Evolutionary conservation across 2,113 vertebrate species (phyloP).

Genomic region (Ariopsis seemanni): DNA sequence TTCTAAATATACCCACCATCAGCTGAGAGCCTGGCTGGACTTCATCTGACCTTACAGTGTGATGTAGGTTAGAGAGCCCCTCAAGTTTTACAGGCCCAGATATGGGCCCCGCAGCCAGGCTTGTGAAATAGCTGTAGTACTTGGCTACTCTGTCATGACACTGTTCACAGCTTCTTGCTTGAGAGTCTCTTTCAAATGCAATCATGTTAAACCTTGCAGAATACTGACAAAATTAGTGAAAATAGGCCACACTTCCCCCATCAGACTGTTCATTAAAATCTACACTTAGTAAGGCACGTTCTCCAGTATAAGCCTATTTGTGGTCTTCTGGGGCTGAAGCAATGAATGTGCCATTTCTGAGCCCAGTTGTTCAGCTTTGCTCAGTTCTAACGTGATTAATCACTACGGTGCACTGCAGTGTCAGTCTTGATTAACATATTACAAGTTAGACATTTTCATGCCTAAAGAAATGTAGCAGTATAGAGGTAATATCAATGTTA

Average conservation of each 20-base stretch:
- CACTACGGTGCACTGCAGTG: background rate
- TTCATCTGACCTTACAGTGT: constrained; percentile 55
- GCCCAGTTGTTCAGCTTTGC: background rate
- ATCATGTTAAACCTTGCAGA: background rate
- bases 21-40: constrained; percentile 61
- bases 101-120: background rate
- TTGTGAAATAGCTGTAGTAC: constrained; percentile 26
- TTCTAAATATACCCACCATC: constrained; percentile 52
- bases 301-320: background rate
- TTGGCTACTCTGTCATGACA: constrained; percentile 23
- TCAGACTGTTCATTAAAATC: constrained; percentile 7
- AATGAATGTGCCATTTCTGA: constrained; percentile 15
- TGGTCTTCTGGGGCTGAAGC: constrained; percentile 10
- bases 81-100: constrained; percentile 25
- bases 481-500: background rate
- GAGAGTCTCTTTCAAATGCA: background rate
- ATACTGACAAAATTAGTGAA: background rate
- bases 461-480: background rate
- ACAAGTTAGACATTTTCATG: constrained; percentile 2
- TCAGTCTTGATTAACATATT: constrained; percentile 1
- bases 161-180: constrained; percentile 12
- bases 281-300: background rate
- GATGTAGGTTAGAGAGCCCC: constrained; percentile 42
- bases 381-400: constrained; percentile 4
- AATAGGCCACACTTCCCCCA: background rate